Evolutionary conservation across 2,888 invertebrate genomes (phyloP).

Genomic region (Dasysyrphus albostriatus): DNA sequence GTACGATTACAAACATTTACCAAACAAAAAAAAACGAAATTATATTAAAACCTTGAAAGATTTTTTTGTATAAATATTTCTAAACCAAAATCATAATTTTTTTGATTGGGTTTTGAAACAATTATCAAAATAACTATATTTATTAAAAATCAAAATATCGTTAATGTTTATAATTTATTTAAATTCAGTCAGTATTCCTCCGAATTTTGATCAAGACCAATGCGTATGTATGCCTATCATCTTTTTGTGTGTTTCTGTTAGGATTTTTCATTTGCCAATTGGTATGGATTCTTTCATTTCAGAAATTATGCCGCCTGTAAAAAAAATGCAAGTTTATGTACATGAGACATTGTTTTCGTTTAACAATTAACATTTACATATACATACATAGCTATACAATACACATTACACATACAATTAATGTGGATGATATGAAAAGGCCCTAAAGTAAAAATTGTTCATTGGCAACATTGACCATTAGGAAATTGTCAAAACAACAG

Average conservation of each 20-base stretch:
- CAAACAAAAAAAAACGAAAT: background rate
- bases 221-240: background rate
- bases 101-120: background rate
- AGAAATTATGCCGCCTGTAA: slow-evolving; percentile 26
- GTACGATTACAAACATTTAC: background rate
- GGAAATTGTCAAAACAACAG: too few relatives aligned
- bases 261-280: slow-evolving; percentile 3
- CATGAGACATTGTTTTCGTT: background rate
- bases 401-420: too few relatives aligned
- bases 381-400: too few relatives aligned
- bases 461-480: too few relatives aligned
- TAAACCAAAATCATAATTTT: background rate
- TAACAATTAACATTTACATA: background rate
- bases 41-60: background rate
- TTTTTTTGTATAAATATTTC: background rate
- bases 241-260: background rate
- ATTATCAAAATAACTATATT: background rate
- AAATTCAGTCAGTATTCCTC: slow-evolving; percentile 34
- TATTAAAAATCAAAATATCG: background rate
- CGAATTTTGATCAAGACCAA: slow-evolving; percentile 17
- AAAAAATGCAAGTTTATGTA: slow-evolving; percentile 11
- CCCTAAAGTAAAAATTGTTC: background rate
- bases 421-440: background rate
- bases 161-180: background rate
- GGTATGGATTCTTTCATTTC: background rate